Conservation (phyloP, 2,113 vertebrate species). For the Clinocottus analis region DNA sequence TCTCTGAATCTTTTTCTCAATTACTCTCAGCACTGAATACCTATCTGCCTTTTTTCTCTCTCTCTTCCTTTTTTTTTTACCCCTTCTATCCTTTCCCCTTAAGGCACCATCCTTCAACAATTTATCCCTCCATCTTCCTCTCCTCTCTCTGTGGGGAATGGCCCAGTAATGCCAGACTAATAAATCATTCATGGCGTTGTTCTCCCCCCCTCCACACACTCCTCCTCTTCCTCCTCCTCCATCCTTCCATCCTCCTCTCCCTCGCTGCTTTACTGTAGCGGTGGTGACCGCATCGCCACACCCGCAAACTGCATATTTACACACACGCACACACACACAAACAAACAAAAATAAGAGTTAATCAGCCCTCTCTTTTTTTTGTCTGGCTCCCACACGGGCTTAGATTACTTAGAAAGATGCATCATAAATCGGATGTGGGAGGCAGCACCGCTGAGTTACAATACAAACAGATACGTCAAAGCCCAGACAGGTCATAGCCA, state of each 20-base stretch:
- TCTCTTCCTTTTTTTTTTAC: conserved; percentile 13
- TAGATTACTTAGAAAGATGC: conserved; percentile 47
- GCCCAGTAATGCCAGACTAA: conserved; percentile 83
- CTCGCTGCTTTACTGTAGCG: conserved; percentile 60
- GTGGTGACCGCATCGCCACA: conserved; percentile 57
- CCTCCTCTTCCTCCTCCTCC: conserved; percentile 1
- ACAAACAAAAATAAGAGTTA: conserved; percentile 31
- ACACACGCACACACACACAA: conserved; percentile 26
- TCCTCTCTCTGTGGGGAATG: conserved; percentile 72
- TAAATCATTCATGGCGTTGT: conserved; percentile 83
- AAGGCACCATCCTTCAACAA: conserved; percentile 67
- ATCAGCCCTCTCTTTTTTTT: conserved; percentile 19
- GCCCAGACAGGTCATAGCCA: conserved; percentile 73
- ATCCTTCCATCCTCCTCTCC: conserved; percentile 62
- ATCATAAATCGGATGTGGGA: conserved; percentile 63
- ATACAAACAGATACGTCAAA: conserved; percentile 68
- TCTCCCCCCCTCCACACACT: conserved; percentile 28
- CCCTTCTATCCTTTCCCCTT: conserved; percentile 42
- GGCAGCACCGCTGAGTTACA: conserved; percentile 45
- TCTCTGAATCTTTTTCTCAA: conserved; percentile 13
- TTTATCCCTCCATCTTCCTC: conserved; percentile 70
- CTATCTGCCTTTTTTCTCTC: conserved; percentile 4
- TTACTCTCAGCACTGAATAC: conserved; percentile 38
- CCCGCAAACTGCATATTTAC: conserved; percentile 52
- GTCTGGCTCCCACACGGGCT: conserved; percentile 35